Evolutionary conservation across 64 coral and sea anemone species (phyloP).

Genomic region (Montipora sp.): DNA sequence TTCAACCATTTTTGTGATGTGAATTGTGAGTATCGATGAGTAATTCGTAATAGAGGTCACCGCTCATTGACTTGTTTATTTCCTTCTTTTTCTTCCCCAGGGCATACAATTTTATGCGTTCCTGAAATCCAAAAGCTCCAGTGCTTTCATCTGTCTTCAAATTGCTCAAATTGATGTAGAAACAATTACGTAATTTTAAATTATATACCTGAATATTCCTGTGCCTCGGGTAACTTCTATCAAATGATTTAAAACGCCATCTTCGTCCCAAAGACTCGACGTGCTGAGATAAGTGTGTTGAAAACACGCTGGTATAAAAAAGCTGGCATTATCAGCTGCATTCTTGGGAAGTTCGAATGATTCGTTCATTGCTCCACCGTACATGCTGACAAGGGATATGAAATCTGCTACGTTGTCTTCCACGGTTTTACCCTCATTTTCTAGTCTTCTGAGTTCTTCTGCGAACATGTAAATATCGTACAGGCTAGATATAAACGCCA

Average conservation of each 20-base stretch:
- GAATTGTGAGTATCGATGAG: too few relatives aligned
- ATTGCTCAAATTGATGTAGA: too few relatives aligned
- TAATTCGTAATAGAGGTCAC: too few relatives aligned
- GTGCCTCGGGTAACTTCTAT: constrained; percentile 58
- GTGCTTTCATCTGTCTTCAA: background rate
- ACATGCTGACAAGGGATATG: constrained; percentile 76
- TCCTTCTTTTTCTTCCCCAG: too few relatives aligned
- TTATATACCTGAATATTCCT: constrained; percentile 67
- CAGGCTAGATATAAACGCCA: constrained; percentile 61
- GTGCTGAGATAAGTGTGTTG: constrained; percentile 73
- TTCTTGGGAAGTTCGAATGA: constrained; percentile 28
- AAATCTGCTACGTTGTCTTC: constrained; percentile 48
- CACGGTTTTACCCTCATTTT: constrained; percentile 35
- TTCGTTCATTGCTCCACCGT: constrained; percentile 74
- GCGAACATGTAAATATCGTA: constrained; percentile 73
- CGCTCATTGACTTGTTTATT: too few relatives aligned
- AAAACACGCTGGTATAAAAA: constrained; percentile 71
- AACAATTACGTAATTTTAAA: too few relatives aligned
- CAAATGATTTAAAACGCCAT: constrained; percentile 29
- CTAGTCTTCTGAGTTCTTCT: constrained; percentile 44
- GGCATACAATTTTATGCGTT: too few relatives aligned
- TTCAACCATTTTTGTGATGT: too few relatives aligned
- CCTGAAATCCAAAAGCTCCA: too few relatives aligned
- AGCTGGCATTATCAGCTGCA: background rate
- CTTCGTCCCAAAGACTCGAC: constrained; percentile 70